Percentiles rank a stretch among this genome's conserved stretches.
These are phyloP conservation scores for Cryptomyrus ogoouensis DNA, from an alignment of 2,113 vertebrate genomes.

Conservation along the genomic window DNA sequence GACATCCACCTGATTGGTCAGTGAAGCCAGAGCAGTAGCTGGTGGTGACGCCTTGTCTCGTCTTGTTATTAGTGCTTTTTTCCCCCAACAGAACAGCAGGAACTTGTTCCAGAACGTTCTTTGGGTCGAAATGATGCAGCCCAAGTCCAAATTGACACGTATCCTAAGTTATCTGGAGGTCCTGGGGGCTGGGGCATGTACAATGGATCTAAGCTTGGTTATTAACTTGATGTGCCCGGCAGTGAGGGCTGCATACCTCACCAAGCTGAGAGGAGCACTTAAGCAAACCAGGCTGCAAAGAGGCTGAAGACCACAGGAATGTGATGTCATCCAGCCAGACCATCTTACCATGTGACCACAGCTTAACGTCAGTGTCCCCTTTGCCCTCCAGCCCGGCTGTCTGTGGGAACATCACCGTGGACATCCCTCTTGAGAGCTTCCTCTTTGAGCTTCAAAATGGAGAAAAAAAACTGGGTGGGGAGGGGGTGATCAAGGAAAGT, in stretches of 20 bases:
- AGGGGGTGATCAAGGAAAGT: conserved; percentile 45
- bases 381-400: conserved; percentile 42
- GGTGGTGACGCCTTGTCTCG: not conserved
- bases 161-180: not conserved
- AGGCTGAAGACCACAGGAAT: not conserved
- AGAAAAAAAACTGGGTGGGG: not conserved
- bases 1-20: not conserved
- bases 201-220: not conserved
- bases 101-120: not conserved
- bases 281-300: not conserved
- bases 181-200: not conserved
- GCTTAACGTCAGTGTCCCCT: conserved; percentile 43
- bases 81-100: not conserved
- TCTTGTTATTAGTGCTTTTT: not conserved
- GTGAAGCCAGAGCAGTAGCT: not conserved
- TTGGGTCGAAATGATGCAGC: not conserved
- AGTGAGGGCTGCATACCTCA: not conserved
- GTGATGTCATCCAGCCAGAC: conserved; percentile 24
- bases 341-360: conserved; percentile 33
- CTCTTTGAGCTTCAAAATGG: conserved; percentile 45
- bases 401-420: conserved; percentile 41
- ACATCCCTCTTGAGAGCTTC: conserved; percentile 30
- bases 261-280: not conserved
- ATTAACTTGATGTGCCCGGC: not conserved
- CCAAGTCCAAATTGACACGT: not conserved